phyloP scores from a whole-genome alignment of 1,140 invertebrate species.

The Goniozus legneri region DNA sequence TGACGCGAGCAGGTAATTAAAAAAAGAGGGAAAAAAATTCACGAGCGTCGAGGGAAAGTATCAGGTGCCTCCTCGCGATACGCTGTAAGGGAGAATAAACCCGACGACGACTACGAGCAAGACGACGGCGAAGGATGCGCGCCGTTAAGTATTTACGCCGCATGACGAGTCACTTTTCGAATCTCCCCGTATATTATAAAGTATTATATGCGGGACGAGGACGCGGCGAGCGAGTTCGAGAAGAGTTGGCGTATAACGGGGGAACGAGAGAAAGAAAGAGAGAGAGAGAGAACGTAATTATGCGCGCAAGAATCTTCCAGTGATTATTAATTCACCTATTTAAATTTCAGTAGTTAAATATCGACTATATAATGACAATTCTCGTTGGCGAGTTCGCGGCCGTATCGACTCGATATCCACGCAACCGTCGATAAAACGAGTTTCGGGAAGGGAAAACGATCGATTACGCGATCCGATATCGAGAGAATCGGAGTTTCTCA shows the following conservation, averaged over 20 bases:
- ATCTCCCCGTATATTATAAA: conserved; percentile 31
- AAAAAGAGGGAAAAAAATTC: conserved; percentile 25
- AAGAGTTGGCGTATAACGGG: too few relatives aligned
- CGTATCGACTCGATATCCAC: too few relatives aligned
- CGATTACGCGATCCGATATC: conserved; percentile 29
- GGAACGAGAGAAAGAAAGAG: background rate
- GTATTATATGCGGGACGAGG: conserved; percentile 27
- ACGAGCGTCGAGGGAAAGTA: conserved; percentile 29
- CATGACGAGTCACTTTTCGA: conserved; percentile 44
- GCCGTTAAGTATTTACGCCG: conserved; percentile 32
- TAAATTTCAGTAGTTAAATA: too few relatives aligned
- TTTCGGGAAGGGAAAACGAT: conserved; percentile 14
- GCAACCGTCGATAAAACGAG: too few relatives aligned
- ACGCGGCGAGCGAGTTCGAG: conserved; percentile 9
- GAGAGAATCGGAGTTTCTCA: conserved; percentile 21
- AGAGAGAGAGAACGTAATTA: background rate
- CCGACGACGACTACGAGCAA: too few relatives aligned
- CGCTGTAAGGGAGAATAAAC: conserved; percentile 15
- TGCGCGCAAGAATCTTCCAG: too few relatives aligned
- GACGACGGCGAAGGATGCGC: conserved; percentile 20
- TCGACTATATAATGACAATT: too few relatives aligned
- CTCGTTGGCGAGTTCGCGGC: too few relatives aligned
- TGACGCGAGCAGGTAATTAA: conserved; percentile 16
- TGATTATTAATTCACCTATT: too few relatives aligned
- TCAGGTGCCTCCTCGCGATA: too few relatives aligned